Percentiles rank a stretch among this genome's conserved stretches.
Evolutionary conservation across 2,797 vertebrate genomes (phyloP).

Genomic region (Lindbergichthys nudifrons): DNA sequence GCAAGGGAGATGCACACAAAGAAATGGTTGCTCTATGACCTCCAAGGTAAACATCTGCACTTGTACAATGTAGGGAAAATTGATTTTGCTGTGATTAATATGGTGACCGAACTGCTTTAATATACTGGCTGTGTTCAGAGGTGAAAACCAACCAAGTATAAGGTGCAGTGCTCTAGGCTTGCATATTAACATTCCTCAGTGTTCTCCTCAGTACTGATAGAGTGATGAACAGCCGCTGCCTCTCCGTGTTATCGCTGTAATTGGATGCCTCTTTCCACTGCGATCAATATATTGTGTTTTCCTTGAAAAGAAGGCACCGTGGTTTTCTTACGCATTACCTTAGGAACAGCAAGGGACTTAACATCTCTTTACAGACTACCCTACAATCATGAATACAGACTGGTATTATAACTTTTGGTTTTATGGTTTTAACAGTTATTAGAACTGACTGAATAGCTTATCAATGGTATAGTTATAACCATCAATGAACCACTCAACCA

Average conservation of each 20-base stretch:
- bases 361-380: neutral
- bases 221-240: conserved; percentile 35
- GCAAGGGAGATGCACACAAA: neutral
- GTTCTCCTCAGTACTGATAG: conserved; percentile 8
- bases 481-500: neutral
- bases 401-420: neutral
- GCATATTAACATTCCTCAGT: conserved; percentile 19
- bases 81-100: neutral
- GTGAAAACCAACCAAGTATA: neutral
- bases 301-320: conserved; percentile 14
- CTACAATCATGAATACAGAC: neutral
- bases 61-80: neutral
- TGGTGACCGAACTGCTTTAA: neutral
- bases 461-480: neutral
- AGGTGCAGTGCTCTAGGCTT: neutral
- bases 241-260: conserved; percentile 28
- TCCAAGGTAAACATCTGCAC: neutral
- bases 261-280: conserved; percentile 16
- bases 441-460: neutral
- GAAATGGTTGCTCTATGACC: neutral
- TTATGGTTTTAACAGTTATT: neutral
- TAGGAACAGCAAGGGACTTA: conserved; percentile 11
- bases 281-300: conserved; percentile 33
- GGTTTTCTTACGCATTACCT: conserved; percentile 25
- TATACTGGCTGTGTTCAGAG: neutral